Evolutionary conservation across 2,888 invertebrate species (phyloP).

Genomic region (Macrostomum cliftonense): DNA sequence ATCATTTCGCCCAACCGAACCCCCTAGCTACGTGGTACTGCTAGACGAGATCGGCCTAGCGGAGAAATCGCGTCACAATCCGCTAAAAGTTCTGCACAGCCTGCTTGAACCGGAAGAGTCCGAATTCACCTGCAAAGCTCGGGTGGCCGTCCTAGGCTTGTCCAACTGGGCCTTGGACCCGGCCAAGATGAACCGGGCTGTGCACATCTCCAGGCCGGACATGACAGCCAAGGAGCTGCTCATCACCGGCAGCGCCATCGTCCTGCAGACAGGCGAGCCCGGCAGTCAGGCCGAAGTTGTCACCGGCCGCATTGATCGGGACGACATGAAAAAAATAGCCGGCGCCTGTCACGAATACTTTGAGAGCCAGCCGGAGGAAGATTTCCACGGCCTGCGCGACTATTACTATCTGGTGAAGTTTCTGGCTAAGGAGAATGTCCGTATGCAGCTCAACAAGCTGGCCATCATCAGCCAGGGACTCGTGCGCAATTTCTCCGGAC

Average conservation of each 20-base stretch:
- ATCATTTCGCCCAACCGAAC: too few relatives aligned
- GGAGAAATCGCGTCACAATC: constrained; percentile 20
- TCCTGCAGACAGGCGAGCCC: not conserved
- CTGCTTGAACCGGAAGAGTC: constrained; percentile 17
- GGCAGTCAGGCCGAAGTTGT: not conserved
- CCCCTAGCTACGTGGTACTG: constrained; percentile 14
- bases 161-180: constrained; percentile 8
- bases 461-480: too few relatives aligned
- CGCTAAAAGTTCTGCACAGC: constrained; percentile 20
- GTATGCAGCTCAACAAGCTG: too few relatives aligned
- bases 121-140: constrained; percentile 15
- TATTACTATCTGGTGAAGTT: constrained; percentile 13
- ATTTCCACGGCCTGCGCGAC: constrained; percentile 13
- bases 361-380: not conserved
- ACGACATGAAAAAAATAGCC: not conserved
- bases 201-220: constrained; percentile 11
- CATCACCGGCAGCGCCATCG: constrained; percentile 6
- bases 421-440: constrained; percentile 1
- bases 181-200: constrained; percentile 15
- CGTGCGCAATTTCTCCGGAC: too few relatives aligned
- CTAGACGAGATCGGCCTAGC: constrained; percentile 23
- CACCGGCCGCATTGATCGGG: not conserved
- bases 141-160: constrained; percentile 12
- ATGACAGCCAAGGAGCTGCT: constrained; percentile 5
- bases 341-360: constrained; percentile 8